Base-by-base conservation (phyloP, 2,797 vertebrate species). In the Rhinophrynus dorsalis region DNA sequence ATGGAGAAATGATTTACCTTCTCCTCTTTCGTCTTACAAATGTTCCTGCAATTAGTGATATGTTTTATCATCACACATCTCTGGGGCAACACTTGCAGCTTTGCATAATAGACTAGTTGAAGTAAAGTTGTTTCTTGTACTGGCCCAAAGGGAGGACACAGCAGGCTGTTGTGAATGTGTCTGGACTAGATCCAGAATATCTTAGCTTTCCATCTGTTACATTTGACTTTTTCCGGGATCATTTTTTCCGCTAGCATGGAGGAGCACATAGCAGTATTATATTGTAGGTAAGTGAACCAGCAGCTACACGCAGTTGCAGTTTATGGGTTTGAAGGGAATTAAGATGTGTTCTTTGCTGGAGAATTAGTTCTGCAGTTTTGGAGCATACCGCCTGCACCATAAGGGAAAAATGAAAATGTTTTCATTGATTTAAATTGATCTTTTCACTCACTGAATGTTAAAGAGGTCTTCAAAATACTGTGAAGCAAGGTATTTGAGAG, bases 81-180 rank as follows among this genome's bases (percentile, higher is more conserved):
- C 54, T 24, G 18, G 54, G 61, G 69, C 37, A 38, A 72, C 61
- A 58, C 52, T 65, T 59, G 32, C 61, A 65, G 61, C 27, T 50
- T 72, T 33, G 21, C 33, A 44, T 72, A 72, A 72, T 72, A 65
- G 35, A 21, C 61, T 64, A 52, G 69, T 59, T 58, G 54, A 59
- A 72, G 61, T 65, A 57, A 72, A 65, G 61, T 72, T 72, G 69
- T 71, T 65, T 72, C 69, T 65, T 59, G 61, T 65, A 72, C 69
- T 72, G 61, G 61, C 69, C 69, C 61, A 72, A 72, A 72, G 69
- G 69, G 61, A 58, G n/a, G 33, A 65, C 69, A 65, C 61, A 65
- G 61, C 61, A 65, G 69, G 61, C 68, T 42, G 24, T 58, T 30
- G 27, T 58, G 33, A 72, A 65, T 65, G 32, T 42, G 18, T 44